A percentile compares a stretch with the other conserved stretches of the same genome.
These are phyloP conservation scores for Mugil cephalus DNA, from an alignment of 2,113 vertebrate genomes.

Conservation along the genomic window DNA sequence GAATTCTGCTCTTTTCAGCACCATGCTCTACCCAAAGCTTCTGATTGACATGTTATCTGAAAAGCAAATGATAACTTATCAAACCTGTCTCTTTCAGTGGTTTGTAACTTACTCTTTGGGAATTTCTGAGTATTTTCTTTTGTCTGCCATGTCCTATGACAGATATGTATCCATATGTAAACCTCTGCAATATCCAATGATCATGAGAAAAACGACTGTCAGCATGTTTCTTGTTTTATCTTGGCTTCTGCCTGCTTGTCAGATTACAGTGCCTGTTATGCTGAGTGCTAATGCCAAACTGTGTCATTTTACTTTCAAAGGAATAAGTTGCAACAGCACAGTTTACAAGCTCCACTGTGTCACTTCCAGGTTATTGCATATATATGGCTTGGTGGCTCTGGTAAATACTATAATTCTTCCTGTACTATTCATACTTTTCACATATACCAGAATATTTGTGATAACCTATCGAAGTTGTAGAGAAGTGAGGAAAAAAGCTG, in stretches of 20 bases:
- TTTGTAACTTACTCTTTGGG: no score
- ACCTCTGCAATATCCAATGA: constrained; percentile 10
- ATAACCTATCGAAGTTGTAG: not conserved
- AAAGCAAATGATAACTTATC: not conserved
- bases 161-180: constrained; percentile 26
- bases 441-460: constrained; percentile 42
- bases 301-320: not conserved
- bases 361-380: not conserved
- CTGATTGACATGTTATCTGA: constrained; percentile 11
- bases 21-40: constrained; percentile 2
- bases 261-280: not conserved
- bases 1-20: not conserved
- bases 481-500: not conserved
- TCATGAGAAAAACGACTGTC: not conserved
- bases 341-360: not conserved
- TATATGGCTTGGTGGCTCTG: not conserved
- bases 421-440: constrained; percentile 16
- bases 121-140: no score
- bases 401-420: not conserved
- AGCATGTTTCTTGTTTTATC: not conserved
- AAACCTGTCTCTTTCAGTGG: no score
- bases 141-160: constrained; percentile 13
- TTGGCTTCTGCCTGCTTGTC: not conserved
- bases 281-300: not conserved
- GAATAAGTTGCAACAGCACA: not conserved